Conservation (phyloP, 2,888 invertebrate species). For the Choristoneura rosaceana region DNA sequence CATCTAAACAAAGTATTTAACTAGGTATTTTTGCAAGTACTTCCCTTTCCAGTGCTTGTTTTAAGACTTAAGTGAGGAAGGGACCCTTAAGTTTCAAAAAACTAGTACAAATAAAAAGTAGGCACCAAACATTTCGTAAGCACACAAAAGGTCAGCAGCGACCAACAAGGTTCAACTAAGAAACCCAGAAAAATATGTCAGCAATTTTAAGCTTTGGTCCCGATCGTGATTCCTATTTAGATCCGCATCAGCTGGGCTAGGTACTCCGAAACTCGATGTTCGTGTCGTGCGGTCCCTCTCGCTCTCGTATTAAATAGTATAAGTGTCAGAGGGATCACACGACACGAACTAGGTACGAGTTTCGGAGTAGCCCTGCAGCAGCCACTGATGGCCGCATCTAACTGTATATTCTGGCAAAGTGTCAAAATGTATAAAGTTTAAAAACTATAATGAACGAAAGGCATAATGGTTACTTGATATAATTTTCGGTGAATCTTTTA, state of each 20-base stretch:
- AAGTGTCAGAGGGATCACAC: too few species aligned
- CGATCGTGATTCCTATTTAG: constrained; percentile 46
- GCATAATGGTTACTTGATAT: too few species aligned
- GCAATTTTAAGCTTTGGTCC: constrained; percentile 58
- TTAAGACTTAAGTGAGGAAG: background rate
- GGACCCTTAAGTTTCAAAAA: background rate
- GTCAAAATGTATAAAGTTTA: too few species aligned
- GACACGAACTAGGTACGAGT: too few species aligned
- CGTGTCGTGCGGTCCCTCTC: too few species aligned
- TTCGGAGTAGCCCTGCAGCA: too few species aligned
- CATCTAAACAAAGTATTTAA: background rate
- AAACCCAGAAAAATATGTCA: constrained; percentile 24
- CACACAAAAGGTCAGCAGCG: constrained; percentile 45
- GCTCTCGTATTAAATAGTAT: too few species aligned
- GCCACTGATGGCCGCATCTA: background rate
- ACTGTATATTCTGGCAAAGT: background rate
- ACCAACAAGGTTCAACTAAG: background rate
- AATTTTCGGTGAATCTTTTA: too few species aligned
- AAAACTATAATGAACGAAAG: too few species aligned
- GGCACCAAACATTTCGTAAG: constrained; percentile 64
- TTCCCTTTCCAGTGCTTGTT: background rate
- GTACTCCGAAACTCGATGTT: too few species aligned
- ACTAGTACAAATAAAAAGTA: constrained; percentile 47
- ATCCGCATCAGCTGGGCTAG: constrained; percentile 16
- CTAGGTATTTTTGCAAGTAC: background rate